A percentile compares a stretch with the other conserved stretches of the same genome.
Conservation (phyloP, 2,797 vertebrate genomes). For the Ispidina picta region DNA sequence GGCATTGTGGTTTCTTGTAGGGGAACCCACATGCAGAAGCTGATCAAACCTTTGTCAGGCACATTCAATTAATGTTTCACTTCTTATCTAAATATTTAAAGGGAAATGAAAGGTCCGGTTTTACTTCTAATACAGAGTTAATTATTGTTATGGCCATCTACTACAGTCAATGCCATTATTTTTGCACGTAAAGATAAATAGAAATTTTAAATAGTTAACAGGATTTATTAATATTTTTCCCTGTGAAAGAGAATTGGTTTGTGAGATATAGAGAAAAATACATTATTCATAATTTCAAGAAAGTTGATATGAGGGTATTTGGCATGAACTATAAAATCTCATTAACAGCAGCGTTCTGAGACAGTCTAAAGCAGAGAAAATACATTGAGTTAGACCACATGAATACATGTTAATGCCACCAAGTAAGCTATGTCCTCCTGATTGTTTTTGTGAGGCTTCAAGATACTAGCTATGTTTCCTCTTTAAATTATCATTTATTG, state of each 20-base stretch:
- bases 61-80: background rate
- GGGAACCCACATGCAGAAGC: background rate
- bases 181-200: background rate
- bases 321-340: slow-evolving; percentile 47
- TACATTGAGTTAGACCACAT: background rate
- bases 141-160: background rate
- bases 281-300: slow-evolving; percentile 52
- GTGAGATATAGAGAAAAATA: slow-evolving; percentile 41
- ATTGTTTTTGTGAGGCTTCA: background rate
- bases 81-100: background rate
- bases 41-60: background rate
- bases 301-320: slow-evolving; percentile 22
- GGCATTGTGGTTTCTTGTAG: background rate
- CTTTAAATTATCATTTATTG: background rate
- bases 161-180: background rate
- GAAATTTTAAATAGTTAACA: slow-evolving; percentile 13
- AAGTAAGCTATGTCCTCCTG: background rate
- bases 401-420: background rate
- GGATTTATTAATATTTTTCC: slow-evolving; percentile 1
- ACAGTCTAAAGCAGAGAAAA: background rate
- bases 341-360: slow-evolving; percentile 39
- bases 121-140: background rate
- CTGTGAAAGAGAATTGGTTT: slow-evolving; percentile 39
- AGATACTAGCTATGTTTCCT: background rate
- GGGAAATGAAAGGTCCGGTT: background rate